A percentile compares a stretch with the other conserved stretches of the same genome.
phyloP scores from a whole-genome alignment of 2,797 vertebrate genomes.

The Hyperoplus lanceolatus region DNA sequence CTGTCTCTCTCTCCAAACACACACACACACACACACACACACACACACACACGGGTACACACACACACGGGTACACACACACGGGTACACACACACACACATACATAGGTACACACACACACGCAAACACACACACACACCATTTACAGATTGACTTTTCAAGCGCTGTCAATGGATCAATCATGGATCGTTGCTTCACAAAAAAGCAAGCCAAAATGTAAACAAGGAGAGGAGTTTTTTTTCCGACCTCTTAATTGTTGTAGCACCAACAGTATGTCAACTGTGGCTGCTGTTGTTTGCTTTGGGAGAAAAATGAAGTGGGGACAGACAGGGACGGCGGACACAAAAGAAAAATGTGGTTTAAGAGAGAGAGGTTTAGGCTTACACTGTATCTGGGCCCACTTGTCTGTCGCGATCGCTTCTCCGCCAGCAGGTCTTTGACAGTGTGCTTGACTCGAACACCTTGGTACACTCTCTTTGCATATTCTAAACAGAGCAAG shows the following conservation, averaged over 20 bases:
- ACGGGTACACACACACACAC: too few species aligned
- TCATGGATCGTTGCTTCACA: constrained; percentile 73
- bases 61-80: too few species aligned
- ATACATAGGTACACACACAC: too few species aligned
- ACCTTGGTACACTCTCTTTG: constrained; percentile 94
- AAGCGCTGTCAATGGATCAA: constrained; percentile 63
- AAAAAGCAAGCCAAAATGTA: constrained; percentile 78
- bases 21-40: constrained; percentile 27
- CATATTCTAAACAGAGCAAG: constrained; percentile 84
- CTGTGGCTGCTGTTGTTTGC: constrained; percentile 73
- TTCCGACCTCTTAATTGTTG: constrained; percentile 68
- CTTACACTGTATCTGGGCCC: constrained; percentile 89
- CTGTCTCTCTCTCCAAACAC: constrained; percentile 56
- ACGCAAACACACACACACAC: too few species aligned
- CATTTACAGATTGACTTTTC: constrained; percentile 82
- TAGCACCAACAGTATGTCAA: constrained; percentile 78
- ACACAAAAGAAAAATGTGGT: constrained; percentile 48
- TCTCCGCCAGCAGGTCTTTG: constrained; percentile 96
- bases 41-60: too few species aligned
- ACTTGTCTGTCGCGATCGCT: constrained; percentile 90
- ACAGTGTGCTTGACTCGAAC: constrained; percentile 97
- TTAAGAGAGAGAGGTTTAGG: constrained; percentile 43
- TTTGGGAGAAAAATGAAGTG: constrained; percentile 67
- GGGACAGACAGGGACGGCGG: constrained; percentile 50
- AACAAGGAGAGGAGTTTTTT: constrained; percentile 75